phyloP scores from a whole-genome alignment of 2,888 invertebrate genomes.

The Stenodera caucasica region DNA sequence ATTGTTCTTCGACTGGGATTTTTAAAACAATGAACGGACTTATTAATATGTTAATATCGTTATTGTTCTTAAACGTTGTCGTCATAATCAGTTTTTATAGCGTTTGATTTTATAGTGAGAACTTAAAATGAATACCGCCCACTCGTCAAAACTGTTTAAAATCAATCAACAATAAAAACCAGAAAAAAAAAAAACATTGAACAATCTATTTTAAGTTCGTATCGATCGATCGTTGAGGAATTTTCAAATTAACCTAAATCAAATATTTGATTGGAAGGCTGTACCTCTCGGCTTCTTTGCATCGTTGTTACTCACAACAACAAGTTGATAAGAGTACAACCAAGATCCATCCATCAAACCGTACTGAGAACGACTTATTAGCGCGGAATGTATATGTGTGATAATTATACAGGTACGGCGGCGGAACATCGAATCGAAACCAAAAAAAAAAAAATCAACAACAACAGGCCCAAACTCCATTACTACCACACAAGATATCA shows the following conservation, averaged over 20 bases:
- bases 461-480: not conserved
- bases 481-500: too few species aligned
- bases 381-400: slow-evolving; percentile 48
- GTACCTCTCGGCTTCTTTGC: slow-evolving; percentile 14
- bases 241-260: slow-evolving; percentile 31
- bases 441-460: not conserved
- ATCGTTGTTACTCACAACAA: slow-evolving; percentile 10
- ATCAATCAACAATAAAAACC: slow-evolving; percentile 4
- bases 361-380: slow-evolving; percentile 41
- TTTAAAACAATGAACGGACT: slow-evolving; percentile 33
- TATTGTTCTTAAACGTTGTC: slow-evolving; percentile 2
- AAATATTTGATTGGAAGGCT: slow-evolving; percentile 30
- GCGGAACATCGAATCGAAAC: slow-evolving; percentile 12
- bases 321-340: slow-evolving; percentile 19
- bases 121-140: slow-evolving; percentile 18
- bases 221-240: slow-evolving; percentile 16
- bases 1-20: slow-evolving; percentile 33
- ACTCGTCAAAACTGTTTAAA: slow-evolving; percentile 10
- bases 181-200: not conserved
- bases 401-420: slow-evolving; percentile 45
- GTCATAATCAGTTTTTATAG: not conserved
- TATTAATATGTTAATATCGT: slow-evolving; percentile 13
- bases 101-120: slow-evolving; percentile 18
- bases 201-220: not conserved
- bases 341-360: slow-evolving; percentile 41